A percentile compares a stretch with the other conserved stretches of the same genome.
phyloP scores from a whole-genome alignment of 2,113 vertebrate genomes.

The Leptocoma aspasia region DNA sequence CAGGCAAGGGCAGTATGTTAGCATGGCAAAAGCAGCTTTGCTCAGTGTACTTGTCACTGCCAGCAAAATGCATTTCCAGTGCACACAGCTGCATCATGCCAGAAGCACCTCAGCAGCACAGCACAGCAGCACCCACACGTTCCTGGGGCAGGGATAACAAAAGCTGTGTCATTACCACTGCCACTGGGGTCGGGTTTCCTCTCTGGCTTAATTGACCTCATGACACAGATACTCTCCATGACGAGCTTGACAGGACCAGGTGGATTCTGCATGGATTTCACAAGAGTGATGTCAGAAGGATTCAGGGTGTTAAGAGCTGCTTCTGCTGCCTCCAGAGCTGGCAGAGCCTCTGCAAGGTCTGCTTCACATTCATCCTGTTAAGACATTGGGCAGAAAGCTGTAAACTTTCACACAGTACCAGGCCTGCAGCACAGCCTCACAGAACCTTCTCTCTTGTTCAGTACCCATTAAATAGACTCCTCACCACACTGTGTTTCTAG shows the following conservation, averaged over 20 bases:
- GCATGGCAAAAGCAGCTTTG: background rate
- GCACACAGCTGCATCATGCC: background rate
- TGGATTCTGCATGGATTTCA: conserved; percentile 93
- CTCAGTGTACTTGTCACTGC: background rate
- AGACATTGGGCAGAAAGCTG: background rate
- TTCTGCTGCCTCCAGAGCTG: conserved; percentile 84
- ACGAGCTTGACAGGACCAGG: conserved; percentile 88
- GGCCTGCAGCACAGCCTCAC: background rate
- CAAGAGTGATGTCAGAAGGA: conserved; percentile 85
- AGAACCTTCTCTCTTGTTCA: background rate
- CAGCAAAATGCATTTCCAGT: background rate
- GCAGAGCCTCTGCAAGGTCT: conserved; percentile 90
- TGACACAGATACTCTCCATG: conserved; percentile 94
- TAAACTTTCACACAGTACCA: background rate
- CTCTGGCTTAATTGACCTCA: conserved; percentile 87
- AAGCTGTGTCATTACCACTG: conserved; percentile 72
- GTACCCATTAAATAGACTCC: background rate
- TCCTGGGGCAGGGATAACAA: background rate
- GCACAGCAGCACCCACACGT: background rate
- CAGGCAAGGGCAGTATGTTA: background rate
- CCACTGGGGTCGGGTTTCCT: conserved; percentile 88
- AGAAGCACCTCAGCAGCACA: background rate
- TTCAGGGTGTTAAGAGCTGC: conserved; percentile 89
- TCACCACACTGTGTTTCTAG: background rate
- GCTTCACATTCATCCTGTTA: conserved; percentile 89